Conservation (phyloP, 1,140 invertebrate species). For the Ceratitis capitata region DNA sequence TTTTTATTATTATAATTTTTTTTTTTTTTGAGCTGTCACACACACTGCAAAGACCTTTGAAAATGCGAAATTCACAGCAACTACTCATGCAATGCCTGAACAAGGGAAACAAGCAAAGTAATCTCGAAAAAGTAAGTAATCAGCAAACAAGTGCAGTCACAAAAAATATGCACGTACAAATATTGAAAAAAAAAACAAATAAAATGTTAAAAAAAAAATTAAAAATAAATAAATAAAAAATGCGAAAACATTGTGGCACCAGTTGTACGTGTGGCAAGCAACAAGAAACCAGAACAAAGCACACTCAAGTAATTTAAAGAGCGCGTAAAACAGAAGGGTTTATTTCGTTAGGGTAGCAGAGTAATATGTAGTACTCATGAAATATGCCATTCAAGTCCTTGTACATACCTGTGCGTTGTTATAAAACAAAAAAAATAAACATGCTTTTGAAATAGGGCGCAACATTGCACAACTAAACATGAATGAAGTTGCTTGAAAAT, state of each 20-base stretch:
- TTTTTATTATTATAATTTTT: not conserved
- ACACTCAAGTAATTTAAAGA: not conserved
- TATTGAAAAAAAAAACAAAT: too few species aligned
- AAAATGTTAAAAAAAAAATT: not conserved
- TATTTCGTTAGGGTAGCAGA: not conserved
- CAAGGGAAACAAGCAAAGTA: not conserved
- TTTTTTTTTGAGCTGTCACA: not conserved
- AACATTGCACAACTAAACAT: not conserved
- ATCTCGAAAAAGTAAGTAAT: slow-evolving; percentile 19
- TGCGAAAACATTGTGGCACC: not conserved
- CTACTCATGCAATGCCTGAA: not conserved
- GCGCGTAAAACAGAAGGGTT: not conserved
- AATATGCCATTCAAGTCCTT: not conserved
- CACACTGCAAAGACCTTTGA: not conserved
- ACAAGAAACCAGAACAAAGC: not conserved
- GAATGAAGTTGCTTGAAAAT: not conserved
- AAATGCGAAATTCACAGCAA: not conserved
- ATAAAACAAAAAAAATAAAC: not conserved
- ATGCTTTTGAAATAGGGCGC: too few species aligned
- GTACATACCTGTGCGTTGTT: not conserved
- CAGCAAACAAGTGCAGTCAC: slow-evolving; percentile 27
- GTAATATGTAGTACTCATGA: not conserved
- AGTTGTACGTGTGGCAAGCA: not conserved
- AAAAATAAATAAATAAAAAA: not conserved
- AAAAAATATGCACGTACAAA: not conserved